Conservation (phyloP, 2,113 vertebrate genomes). For the Tachysurus vachellii region DNA sequence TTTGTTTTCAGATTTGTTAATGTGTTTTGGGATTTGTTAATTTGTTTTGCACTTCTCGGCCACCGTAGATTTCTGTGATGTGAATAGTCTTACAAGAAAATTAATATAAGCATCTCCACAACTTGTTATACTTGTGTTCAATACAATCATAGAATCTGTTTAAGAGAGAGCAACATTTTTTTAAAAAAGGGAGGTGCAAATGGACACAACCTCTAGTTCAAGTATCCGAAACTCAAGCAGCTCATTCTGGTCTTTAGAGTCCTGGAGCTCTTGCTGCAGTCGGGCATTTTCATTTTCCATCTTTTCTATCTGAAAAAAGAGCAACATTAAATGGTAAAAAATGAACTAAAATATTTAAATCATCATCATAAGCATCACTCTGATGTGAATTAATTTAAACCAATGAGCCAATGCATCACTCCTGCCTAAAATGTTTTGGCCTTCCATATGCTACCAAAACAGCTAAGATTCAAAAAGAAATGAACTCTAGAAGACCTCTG, state of each 20-base stretch:
- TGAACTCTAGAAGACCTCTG: neutral
- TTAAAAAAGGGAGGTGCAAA: neutral
- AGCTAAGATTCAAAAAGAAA: neutral
- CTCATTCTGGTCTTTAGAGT: slow-evolving; percentile 96
- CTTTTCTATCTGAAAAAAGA: slow-evolving; percentile 84
- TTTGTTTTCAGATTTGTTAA: too few species aligned
- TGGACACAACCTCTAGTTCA: slow-evolving; percentile 85
- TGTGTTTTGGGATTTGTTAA: too few species aligned
- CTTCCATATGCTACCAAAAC: neutral
- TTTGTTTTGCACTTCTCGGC: too few species aligned
- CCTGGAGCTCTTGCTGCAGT: slow-evolving; percentile 90
- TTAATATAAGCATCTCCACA: neutral
- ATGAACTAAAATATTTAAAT: neutral
- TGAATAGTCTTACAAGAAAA: neutral
- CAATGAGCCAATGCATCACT: neutral
- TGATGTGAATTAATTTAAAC: neutral
- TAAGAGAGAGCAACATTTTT: neutral
- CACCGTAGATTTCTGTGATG: neutral
- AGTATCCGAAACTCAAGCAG: slow-evolving; percentile 96
- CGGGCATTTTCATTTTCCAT: slow-evolving; percentile 81
- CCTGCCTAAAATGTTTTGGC: neutral
- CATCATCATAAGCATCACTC: neutral
- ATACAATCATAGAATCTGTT: neutral
- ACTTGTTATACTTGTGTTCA: neutral
- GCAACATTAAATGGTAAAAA: neutral